Conservation (phyloP, 2,888 invertebrate genomes). For the Blastobasis lacticolella region DNA sequence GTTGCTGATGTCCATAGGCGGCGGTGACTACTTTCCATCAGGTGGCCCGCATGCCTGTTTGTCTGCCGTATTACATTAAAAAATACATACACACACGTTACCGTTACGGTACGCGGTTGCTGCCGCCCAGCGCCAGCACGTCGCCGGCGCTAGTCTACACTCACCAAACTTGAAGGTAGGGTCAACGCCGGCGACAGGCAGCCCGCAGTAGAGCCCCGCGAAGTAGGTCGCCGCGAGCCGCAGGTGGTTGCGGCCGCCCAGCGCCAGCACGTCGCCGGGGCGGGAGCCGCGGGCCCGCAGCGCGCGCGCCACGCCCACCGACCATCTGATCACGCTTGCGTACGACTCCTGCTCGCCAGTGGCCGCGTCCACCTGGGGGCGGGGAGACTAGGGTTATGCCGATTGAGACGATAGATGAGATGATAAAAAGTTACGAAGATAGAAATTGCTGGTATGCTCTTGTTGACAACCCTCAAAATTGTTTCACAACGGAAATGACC, state of each 20-base stretch:
- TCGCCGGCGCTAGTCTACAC: constrained; percentile 35
- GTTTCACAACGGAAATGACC: no score
- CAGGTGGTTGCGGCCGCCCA: neutral
- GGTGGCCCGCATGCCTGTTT: no score
- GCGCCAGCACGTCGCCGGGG: neutral
- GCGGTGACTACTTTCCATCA: no score
- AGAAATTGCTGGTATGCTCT: no score
- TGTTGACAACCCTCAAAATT: no score
- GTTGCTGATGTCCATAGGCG: no score
- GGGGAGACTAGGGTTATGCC: no score
- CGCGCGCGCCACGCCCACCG: neutral
- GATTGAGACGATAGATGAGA: no score
- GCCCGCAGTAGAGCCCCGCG: neutral
- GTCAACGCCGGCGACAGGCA: neutral
- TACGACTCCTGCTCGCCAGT: neutral
- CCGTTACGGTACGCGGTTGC: constrained; percentile 48
- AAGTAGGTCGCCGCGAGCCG: neutral
- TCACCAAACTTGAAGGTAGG: neutral
- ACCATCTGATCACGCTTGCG: neutral
- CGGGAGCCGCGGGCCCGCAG: neutral
- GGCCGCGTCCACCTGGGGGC: neutral
- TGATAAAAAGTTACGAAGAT: no score
- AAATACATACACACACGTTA: no score
- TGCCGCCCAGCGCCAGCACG: constrained; percentile 42
- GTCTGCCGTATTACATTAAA: no score